Evolutionary conservation across 2,113 vertebrate genomes (phyloP).

Genomic region (Anas platyrhynchos): DNA sequence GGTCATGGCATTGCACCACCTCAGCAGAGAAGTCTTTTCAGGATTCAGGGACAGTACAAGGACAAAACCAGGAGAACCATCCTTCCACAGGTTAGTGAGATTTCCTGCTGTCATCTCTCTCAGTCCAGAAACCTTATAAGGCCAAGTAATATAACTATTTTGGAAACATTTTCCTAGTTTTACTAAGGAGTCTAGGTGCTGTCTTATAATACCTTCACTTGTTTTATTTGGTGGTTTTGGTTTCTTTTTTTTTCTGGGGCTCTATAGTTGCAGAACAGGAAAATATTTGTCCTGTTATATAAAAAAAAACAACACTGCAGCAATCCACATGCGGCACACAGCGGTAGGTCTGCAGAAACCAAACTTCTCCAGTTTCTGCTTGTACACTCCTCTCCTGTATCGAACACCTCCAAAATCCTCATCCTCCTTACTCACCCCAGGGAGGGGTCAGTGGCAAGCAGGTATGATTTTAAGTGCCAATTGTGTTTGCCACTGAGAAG

Average conservation of each 20-base stretch:
- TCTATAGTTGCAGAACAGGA: neutral
- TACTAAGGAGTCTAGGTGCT: neutral
- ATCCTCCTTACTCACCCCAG: neutral
- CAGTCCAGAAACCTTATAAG: neutral
- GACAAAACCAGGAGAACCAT: neutral
- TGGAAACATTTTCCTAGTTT: neutral
- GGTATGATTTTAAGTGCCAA: neutral
- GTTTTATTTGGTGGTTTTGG: neutral
- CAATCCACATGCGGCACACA: neutral
- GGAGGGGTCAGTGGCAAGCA: neutral
- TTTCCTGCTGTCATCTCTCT: neutral
- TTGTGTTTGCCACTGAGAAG: neutral
- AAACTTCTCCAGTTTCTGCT: neutral
- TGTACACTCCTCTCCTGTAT: neutral
- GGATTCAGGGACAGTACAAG: neutral
- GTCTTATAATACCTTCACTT: neutral
- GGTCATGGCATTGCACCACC: neutral
- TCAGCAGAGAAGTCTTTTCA: neutral
- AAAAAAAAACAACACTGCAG: neutral
- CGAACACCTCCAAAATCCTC: neutral
- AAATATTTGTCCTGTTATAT: accelerated
- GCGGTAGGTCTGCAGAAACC: neutral
- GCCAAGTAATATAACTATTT: neutral
- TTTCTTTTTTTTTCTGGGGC: neutral
- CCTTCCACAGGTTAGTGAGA: neutral